phyloP scores from a whole-genome alignment of 1,140 invertebrate species.

The Anoplophora glabripennis region DNA sequence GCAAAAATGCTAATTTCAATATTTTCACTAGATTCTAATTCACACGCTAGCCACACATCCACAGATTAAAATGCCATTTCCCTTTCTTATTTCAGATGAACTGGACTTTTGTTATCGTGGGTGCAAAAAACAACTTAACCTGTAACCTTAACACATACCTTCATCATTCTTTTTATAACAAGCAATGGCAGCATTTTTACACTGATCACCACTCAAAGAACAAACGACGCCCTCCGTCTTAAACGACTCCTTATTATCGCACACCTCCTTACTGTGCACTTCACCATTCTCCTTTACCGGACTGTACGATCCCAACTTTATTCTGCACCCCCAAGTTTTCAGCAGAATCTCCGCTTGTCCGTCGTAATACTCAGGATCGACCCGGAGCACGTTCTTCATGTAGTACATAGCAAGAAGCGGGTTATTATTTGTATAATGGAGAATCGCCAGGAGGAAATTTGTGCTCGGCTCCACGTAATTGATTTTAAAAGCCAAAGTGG shows the following conservation, averaged over 20 bases:
- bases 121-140: too few species aligned
- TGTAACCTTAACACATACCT: background rate
- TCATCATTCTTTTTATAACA: conserved; percentile 36
- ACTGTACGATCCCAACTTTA: conserved; percentile 40
- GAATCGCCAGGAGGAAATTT: conserved; percentile 65
- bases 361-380: conserved; percentile 57
- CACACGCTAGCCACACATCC: too few species aligned
- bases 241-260: conserved; percentile 32
- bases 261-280: conserved; percentile 31
- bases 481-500: conserved; percentile 57
- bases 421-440: conserved; percentile 66
- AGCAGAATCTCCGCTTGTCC: conserved; percentile 55
- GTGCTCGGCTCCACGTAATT: conserved; percentile 67
- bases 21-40: too few species aligned
- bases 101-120: too few species aligned
- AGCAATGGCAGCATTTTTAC: conserved; percentile 44
- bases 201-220: conserved; percentile 27
- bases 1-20: too few species aligned
- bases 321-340: conserved; percentile 59
- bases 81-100: too few species aligned
- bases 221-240: conserved; percentile 42
- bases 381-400: conserved; percentile 62
- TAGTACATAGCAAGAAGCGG: conserved; percentile 65
- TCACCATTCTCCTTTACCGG: conserved; percentile 8
- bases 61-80: too few species aligned